These are phyloP conservation scores for Calephelis virginiensis DNA, from an alignment of 1,140 invertebrate genomes.

Conservation along the genomic window DNA sequence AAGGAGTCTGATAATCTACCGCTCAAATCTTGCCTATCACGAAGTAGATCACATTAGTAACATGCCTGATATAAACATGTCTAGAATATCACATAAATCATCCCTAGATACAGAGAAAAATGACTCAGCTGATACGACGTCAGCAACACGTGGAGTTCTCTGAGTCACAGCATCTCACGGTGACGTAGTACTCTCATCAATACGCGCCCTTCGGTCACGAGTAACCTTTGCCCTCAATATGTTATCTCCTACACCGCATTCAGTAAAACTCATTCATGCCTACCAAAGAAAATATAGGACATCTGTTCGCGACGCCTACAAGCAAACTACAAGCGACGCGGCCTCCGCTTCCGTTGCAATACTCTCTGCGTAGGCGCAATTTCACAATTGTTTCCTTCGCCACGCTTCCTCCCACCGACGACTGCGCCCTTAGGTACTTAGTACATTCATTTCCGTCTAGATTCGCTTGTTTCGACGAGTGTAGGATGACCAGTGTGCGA, in stretches of 20 bases:
- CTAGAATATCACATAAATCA: slow-evolving; percentile 19
- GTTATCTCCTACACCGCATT: slow-evolving; percentile 29
- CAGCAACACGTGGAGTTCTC: slow-evolving; percentile 53
- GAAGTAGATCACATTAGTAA: background rate
- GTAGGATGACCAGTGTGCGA: slow-evolving; percentile 34
- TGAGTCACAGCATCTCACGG: slow-evolving; percentile 55
- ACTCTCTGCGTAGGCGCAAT: slow-evolving; percentile 52
- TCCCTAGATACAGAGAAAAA: slow-evolving; percentile 32
- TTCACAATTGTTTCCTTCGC: slow-evolving; percentile 65
- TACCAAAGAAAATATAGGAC: slow-evolving; percentile 31
- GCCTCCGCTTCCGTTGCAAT: slow-evolving; percentile 61
- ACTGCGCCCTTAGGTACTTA: slow-evolving; percentile 22
- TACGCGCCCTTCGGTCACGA: slow-evolving; percentile 38
- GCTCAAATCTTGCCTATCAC: background rate
- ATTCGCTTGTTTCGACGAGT: slow-evolving; percentile 12
- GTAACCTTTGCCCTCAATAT: slow-evolving; percentile 37
- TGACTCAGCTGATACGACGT: slow-evolving; percentile 62
- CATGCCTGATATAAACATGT: slow-evolving; percentile 12
- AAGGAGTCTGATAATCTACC: background rate
- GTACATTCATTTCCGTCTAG: slow-evolving; percentile 4
- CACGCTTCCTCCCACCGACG: slow-evolving; percentile 49
- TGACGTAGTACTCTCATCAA: slow-evolving; percentile 48
- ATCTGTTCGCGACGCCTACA: slow-evolving; percentile 45
- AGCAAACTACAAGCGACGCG: slow-evolving; percentile 42
- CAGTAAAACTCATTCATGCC: slow-evolving; percentile 25